These are phyloP conservation scores for Drosophila fulvimacula DNA, from an alignment of 2,888 invertebrate genomes.

Conservation along the genomic window DNA sequence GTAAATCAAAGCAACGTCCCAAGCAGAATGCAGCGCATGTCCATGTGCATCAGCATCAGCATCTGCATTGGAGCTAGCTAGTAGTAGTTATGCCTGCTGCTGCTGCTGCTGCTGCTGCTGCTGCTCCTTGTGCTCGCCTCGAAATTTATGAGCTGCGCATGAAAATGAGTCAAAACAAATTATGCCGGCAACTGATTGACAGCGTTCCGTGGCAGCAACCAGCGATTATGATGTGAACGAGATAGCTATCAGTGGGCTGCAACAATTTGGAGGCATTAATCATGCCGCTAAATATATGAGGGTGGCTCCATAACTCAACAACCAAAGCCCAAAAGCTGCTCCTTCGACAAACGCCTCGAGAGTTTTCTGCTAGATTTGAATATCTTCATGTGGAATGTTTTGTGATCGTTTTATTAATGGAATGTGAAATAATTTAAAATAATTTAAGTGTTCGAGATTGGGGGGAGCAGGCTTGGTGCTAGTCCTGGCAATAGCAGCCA, in stretches of 20 bases:
- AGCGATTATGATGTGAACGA: slow-evolving; percentile 74
- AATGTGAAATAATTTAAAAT: slow-evolving; percentile 69
- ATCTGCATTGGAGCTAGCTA: slow-evolving; percentile 13
- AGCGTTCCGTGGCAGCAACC: slow-evolving; percentile 40
- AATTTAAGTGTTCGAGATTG: slow-evolving; percentile 43
- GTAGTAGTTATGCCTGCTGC: slow-evolving; percentile 9
- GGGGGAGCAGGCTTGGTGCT: slow-evolving; percentile 39
- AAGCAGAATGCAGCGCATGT: slow-evolving; percentile 51
- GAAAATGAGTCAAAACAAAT: slow-evolving; percentile 82
- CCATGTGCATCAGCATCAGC: slow-evolving; percentile 45
- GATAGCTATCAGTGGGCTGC: slow-evolving; percentile 62
- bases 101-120: not conserved
- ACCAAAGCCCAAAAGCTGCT: slow-evolving; percentile 24
- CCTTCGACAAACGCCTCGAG: slow-evolving; percentile 12
- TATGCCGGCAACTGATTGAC: slow-evolving; percentile 73
- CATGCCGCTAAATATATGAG: slow-evolving; percentile 63
- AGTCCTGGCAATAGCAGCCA: slow-evolving; percentile 79
- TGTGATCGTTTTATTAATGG: slow-evolving; percentile 50
- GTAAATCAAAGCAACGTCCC: slow-evolving; percentile 76
- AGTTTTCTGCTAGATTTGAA: not conserved
- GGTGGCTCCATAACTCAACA: slow-evolving; percentile 44
- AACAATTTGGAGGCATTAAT: slow-evolving; percentile 73
- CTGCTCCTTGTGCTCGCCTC: slow-evolving; percentile 22
- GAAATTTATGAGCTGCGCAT: slow-evolving; percentile 77
- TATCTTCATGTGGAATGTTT: slow-evolving; percentile 5